Percentiles rank a stretch among this genome's conserved stretches.
phyloP scores from a whole-genome alignment of 2,888 invertebrate genomes.

The Morpho achilles region DNA sequence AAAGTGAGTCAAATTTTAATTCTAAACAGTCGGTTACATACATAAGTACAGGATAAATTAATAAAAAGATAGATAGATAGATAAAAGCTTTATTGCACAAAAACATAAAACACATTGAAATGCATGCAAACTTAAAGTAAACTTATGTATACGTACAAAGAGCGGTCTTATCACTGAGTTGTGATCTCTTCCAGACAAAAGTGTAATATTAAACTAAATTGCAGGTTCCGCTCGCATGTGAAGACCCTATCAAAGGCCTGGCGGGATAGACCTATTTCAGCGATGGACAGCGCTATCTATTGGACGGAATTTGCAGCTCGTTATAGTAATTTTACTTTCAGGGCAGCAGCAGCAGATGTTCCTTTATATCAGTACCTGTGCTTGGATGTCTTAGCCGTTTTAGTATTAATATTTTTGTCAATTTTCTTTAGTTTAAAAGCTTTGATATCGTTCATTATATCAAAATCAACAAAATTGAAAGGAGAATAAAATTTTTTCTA shows the following conservation, averaged over 20 bases:
- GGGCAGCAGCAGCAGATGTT: constrained; percentile 64
- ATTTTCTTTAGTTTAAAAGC: constrained; percentile 6
- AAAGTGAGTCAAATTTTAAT: too few relatives aligned
- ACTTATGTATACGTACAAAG: too few relatives aligned
- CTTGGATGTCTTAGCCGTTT: constrained; percentile 46
- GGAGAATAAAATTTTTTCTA: background rate
- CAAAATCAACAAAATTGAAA: constrained; percentile 9
- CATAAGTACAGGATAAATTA: too few relatives aligned
- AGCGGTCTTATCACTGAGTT: too few relatives aligned
- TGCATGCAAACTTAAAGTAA: too few relatives aligned
- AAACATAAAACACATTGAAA: too few relatives aligned
- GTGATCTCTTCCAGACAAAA: too few relatives aligned
- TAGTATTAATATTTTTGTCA: constrained; percentile 7
- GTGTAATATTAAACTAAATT: constrained; percentile 24
- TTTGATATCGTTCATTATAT: constrained; percentile 11
- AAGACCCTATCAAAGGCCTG: constrained; percentile 74
- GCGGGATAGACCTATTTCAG: constrained; percentile 76
- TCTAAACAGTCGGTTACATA: too few relatives aligned
- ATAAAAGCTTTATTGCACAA: too few relatives aligned
- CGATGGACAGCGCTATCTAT: constrained; percentile 80
- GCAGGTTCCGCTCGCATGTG: constrained; percentile 57
- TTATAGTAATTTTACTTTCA: constrained; percentile 59
- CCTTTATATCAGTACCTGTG: constrained; percentile 71
- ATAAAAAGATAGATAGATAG: too few relatives aligned
- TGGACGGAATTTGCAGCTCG: constrained; percentile 82